Base-by-base conservation (phyloP, 2,113 vertebrate genomes). In the Mus pahari region DNA sequence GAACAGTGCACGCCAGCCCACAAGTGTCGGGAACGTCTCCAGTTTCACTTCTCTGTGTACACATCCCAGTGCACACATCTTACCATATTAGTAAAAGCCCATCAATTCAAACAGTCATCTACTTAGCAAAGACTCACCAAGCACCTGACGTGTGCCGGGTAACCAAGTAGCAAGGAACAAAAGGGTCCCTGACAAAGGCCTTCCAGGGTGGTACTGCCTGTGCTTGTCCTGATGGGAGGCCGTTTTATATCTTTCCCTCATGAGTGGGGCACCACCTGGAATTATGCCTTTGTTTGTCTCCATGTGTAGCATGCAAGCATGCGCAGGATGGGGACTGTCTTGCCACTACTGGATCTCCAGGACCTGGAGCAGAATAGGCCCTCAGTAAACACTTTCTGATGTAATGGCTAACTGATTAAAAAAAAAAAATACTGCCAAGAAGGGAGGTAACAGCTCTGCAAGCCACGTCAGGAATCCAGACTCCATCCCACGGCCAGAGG, bases 61-160 rank as follows among this genome's bases (percentile, higher is more conserved):
- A n/a, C n/a, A 28, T 70, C 42, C 3, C 10, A 39, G 45, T 31
- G 50, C 3, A 22, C 16, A 12, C 1, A 62, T 82, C 74, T 79
- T 4, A 73, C 28, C 16, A 12, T 91, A n/a, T 45, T 17, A 92
- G 55, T 53, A 78, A 88, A 24, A 90, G 50, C 3, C 48, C 78
- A 50, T 42, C 36, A 62, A 64, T n/a, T 42, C 91, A 75, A 79
- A 64, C 9, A 60, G 79, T 77, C 11, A 79, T 70, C 60, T 94
- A 82, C 33, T 82, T 73, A 48, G 71, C 42, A 86, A 75, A 71
- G 75, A 66, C 68, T 96, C 79, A 84, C 81, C 89, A 92, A 82
- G 68, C 62, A 82, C 62, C 53, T 58, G 62, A 89, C 19, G 83
- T 33, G 33, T 28, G 19, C 45, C n/a, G 89, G 53, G 48, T 12